Conservation (phyloP, 2,113 vertebrate species). For the Proteles cristata region DNA sequence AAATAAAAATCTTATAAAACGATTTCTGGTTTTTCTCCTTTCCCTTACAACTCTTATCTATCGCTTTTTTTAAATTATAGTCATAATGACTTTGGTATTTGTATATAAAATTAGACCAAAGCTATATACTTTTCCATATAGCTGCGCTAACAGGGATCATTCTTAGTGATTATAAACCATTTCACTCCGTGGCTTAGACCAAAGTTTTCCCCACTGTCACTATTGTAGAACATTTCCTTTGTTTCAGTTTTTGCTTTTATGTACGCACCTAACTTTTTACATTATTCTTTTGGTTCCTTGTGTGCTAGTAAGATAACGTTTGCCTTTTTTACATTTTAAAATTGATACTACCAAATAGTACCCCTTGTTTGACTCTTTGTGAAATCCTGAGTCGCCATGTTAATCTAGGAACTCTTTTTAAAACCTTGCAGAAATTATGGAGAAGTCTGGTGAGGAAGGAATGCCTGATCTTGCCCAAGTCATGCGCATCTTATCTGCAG, state of each 20-base stretch:
- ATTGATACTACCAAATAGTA: background rate
- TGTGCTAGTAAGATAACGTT: background rate
- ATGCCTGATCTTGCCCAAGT: constrained; percentile 97
- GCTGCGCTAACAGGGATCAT: background rate
- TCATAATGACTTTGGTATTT: constrained; percentile 7
- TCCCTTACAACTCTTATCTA: background rate
- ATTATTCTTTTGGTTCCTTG: background rate
- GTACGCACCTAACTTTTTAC: background rate
- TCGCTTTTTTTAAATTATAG: constrained; percentile 30
- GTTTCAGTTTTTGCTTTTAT: constrained; percentile 40
- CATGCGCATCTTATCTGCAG: constrained; percentile 96
- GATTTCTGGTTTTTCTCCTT: background rate
- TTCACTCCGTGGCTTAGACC: background rate
- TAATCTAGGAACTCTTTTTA: constrained; percentile 76
- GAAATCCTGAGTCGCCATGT: background rate
- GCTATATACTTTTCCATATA: background rate
- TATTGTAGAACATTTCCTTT: background rate
- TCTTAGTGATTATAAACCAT: constrained; percentile 29
- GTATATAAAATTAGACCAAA: background rate
- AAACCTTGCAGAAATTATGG: constrained; percentile 93
- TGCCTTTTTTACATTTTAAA: constrained; percentile 24
- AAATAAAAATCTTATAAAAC: background rate
- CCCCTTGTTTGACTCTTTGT: constrained; percentile 5
- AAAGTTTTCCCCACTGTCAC: background rate
- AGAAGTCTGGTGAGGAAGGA: constrained; percentile 94